A percentile compares a stretch with the other conserved stretches of the same genome.
Conservation (phyloP, 2,797 vertebrate genomes). For the Melanotaenia parkinsoni region DNA sequence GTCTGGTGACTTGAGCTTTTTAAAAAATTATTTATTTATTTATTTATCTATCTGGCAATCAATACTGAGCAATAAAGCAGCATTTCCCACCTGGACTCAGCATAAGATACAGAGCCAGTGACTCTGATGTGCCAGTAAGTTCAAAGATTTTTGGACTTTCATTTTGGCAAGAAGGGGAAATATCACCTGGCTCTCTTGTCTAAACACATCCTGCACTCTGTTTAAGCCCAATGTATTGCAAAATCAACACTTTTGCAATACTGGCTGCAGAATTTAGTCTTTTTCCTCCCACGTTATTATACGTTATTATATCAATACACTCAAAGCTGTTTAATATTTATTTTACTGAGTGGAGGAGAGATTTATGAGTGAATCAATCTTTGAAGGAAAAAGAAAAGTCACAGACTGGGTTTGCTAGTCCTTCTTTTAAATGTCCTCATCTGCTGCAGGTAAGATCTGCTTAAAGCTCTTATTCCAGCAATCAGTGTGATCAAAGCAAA, state of each 20-base stretch:
- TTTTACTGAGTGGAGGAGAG: slow-evolving; percentile 31
- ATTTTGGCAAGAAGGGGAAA: slow-evolving; percentile 65
- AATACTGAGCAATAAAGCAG: slow-evolving; percentile 46
- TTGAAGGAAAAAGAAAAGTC: slow-evolving; percentile 25
- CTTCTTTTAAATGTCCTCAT: slow-evolving; percentile 37
- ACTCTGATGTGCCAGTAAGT: slow-evolving; percentile 76
- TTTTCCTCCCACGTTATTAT: background rate
- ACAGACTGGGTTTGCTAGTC: slow-evolving; percentile 26
- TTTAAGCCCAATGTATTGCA: slow-evolving; percentile 67
- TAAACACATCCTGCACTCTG: slow-evolving; percentile 69
- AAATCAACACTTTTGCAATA: slow-evolving; percentile 23
- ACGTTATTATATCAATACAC: background rate
- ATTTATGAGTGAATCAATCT: slow-evolving; percentile 8
- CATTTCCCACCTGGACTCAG: slow-evolving; percentile 66
- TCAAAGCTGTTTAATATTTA: slow-evolving; percentile 14
- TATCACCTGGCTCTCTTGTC: slow-evolving; percentile 68
- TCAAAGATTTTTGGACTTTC: slow-evolving; percentile 70
- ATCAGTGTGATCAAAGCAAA: slow-evolving; percentile 64
- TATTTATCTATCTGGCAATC: slow-evolving; percentile 16
- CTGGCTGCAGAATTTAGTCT: too few species aligned
- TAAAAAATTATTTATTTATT: too few species aligned
- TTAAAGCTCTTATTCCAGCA: slow-evolving; percentile 56
- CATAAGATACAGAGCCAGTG: slow-evolving; percentile 59
- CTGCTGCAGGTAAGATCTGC: slow-evolving; percentile 57
- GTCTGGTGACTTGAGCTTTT: slow-evolving; percentile 52